phyloP scores from a whole-genome alignment of 2,113 vertebrate genomes.

The Poeciliopsis occidentalis region DNA sequence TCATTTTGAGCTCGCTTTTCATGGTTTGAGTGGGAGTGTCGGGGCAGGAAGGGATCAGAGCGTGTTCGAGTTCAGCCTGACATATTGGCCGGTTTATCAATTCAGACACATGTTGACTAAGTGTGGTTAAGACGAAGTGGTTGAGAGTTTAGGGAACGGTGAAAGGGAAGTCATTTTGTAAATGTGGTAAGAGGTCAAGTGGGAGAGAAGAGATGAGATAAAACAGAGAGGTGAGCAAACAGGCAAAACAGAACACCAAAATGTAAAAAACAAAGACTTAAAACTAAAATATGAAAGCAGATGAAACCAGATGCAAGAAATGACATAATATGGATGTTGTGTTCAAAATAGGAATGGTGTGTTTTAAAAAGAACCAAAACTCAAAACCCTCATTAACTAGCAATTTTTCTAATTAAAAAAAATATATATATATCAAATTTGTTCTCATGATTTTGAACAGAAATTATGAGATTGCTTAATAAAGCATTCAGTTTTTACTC shows the following conservation, averaged over 20 bases:
- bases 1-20: conserved; percentile 89
- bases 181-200: conserved; percentile 19
- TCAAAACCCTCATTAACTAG: not conserved
- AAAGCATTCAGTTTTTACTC: not conserved
- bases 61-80: conserved; percentile 82
- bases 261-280: not conserved
- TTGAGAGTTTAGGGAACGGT: not conserved
- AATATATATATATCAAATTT: not conserved
- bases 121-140: not conserved
- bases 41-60: conserved; percentile 75
- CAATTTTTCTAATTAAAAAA: not conserved
- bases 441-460: not conserved
- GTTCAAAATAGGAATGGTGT: not conserved
- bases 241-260: not conserved
- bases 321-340: not conserved
- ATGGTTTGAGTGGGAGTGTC: conserved; percentile 79
- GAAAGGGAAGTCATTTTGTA: not conserved
- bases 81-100: conserved; percentile 85
- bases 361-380: not conserved
- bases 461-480: not conserved
- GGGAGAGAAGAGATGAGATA: conserved; percentile 26
- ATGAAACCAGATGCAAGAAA: not conserved
- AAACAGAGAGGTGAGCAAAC: not conserved
- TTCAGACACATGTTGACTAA: conserved; percentile 85
- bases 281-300: not conserved